Base-by-base conservation (phyloP, 2,888 invertebrate species). In the Chelonus formosanus region DNA sequence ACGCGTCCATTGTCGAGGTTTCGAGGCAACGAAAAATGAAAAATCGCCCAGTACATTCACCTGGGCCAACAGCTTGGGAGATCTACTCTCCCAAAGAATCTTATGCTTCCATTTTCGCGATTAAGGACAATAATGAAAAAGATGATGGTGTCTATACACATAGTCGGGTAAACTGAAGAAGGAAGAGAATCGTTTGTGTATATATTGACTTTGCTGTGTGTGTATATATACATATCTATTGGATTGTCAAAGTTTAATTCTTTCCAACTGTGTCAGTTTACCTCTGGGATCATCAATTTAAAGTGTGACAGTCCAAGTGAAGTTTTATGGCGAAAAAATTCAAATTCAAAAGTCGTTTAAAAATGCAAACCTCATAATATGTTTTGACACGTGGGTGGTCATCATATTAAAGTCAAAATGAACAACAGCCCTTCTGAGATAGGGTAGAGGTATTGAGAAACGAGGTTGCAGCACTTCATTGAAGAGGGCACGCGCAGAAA, bases 1-100 rank as follows among this genome's bases (percentile, higher is more conserved):
- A 84, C 82, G 83, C 83, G 83, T 81, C 82, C 81, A 84, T 84
- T 84, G 84, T 84, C 80, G 79, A 73, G 75, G 77, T 76, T 78
- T 78, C 76, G 78, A 77, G 76, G 80, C 80, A 79, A 80, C 81
- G 80, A 79, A 76, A 81, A 81, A 82, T 83, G 83, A 84, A 84
- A 82, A 83, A 84, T 83, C 78, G 77, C 68, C 65, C 69, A 71
- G 78, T 73, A 74, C 76, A 76, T 78, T 82, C 82, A 81, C 82
- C 81, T 81, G 82, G 81, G 40, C 40, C 40, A 6, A 40, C 4
- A 40, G 40, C 40, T 40, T 40, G 20, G 40, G 6, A 40, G 40
- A 40, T 40, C 40, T 6, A 40, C 40, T 40, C 40, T 40, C 40
- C 3, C 40, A 40, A 40, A 40, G 40, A 40, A 40, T 71, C 70